These are phyloP conservation scores for Unio delphinus DNA, from an alignment of 2,888 invertebrate species.

Conservation along the genomic window DNA sequence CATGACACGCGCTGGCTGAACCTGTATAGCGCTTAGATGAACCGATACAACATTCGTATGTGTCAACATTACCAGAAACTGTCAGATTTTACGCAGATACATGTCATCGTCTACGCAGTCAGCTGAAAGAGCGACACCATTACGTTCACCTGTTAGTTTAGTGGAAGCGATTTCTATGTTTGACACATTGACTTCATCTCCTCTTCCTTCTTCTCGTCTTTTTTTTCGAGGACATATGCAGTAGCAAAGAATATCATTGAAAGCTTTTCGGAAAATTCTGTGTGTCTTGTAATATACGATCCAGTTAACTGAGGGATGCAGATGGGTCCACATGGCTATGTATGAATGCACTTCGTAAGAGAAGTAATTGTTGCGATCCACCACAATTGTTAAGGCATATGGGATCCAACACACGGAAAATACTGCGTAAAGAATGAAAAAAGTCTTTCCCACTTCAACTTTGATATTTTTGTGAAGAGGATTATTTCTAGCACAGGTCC, in stretches of 20 bases:
- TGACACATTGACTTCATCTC: too few species aligned
- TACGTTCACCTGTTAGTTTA: too few species aligned
- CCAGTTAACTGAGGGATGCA: conserved; percentile 43
- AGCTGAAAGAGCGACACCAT: too few species aligned
- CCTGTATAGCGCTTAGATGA: too few species aligned
- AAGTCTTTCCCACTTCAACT: conserved; percentile 30
- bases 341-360: conserved; percentile 30
- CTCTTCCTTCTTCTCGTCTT: too few species aligned
- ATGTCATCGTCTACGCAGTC: too few species aligned
- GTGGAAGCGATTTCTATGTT: too few species aligned
- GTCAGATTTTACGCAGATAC: too few species aligned
- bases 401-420: conserved; percentile 44
- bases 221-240: neutral
- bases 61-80: too few species aligned
- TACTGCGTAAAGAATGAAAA: conserved; percentile 29
- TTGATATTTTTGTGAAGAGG: neutral
- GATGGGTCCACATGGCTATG: conserved; percentile 37
- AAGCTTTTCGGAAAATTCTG: conserved; percentile 26
- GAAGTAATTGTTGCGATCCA: conserved; percentile 26
- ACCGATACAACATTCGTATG: too few species aligned
- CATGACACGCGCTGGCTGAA: too few species aligned
- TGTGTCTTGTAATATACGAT: conserved; percentile 35
- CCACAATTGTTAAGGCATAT: conserved; percentile 31
- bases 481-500: neutral
- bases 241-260: conserved; percentile 13